Base-by-base conservation (phyloP, 2,888 invertebrate genomes). In the Sthenelais limicola region DNA sequence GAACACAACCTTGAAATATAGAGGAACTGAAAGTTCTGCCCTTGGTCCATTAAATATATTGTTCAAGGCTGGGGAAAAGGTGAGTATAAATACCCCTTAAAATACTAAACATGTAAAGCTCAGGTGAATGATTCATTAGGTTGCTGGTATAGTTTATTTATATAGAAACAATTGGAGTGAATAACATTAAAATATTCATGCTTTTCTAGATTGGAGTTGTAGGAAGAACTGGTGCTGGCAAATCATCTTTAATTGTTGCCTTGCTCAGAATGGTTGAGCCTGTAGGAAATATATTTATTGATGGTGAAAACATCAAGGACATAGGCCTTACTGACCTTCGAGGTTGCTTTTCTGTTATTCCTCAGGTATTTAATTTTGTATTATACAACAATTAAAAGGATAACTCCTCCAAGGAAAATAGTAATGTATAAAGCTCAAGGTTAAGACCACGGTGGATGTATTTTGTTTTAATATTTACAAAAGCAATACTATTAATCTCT, bases 251-350 rank as follows among this genome's bases (percentile, higher is more conserved):
- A 15, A 33, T 56, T 56, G 30, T 21, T 28, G 21, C 32, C 12
- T 21, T 56, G 3, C 32, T 56, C 5, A 56, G 56, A 21, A 56
- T 56, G 56, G 56, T 56, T 30, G 56, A 56, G 33, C 56, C 56
- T 30, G 33, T 33, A 56, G 56, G 56, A 1, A 56, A 33, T 28
- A 56, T 56, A 7, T 5, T 15, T 18, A 56, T 56, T 30, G 56
- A 56, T 32, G 56, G 56, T 2, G 2, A 33, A 15, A 33, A 56
- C n/a, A 21, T 32, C 12, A 32, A 32, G 18, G 3, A 56, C n/a
- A 56, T 56, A 12, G 56, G 56, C 30, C 56, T 56, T 15, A 30
- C 32, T 56, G 56, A 56, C 32, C 56, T 56, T n/a, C 30, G 56
- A 21, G 7, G 7, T 2, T 33, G 21, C 3, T 33, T 56, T 3